Conservation (phyloP, 2,113 vertebrate genomes). For the Sapajus apella region DNA sequence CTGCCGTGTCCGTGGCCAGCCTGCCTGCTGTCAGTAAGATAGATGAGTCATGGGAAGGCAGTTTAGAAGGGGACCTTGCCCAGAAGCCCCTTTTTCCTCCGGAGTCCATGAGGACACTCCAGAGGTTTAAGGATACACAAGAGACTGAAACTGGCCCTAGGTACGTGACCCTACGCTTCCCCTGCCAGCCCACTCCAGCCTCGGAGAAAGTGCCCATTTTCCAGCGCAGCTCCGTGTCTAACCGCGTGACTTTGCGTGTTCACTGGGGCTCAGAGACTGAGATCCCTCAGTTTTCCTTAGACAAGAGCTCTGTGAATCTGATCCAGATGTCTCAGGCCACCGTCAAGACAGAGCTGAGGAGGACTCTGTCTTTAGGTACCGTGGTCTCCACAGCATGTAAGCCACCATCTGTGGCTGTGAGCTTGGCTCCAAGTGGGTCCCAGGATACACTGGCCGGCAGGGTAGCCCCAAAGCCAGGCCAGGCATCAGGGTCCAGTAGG, state of each 20-base stretch:
- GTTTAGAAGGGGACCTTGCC: not conserved
- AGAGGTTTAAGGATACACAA: not conserved
- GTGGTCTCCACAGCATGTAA: fast-evolving
- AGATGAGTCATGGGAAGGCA: not conserved
- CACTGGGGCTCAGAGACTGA: not conserved
- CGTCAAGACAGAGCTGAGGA: not conserved
- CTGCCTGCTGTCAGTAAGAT: fast-evolving
- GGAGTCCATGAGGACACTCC: not conserved
- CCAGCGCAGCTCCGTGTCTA: not conserved
- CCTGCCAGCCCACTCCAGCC: fast-evolving
- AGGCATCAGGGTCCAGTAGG: not conserved
- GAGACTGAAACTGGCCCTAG: too few species aligned
- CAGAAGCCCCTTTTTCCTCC: fast-evolving
- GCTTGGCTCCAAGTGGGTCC: not conserved
- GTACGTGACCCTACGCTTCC: fast-evolving
- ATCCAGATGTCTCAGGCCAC: not conserved
- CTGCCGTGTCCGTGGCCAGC: not conserved
- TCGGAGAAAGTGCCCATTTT: not conserved
- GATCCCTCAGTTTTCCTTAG: not conserved
- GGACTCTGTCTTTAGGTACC: not conserved
- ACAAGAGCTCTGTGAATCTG: not conserved
- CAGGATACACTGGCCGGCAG: not conserved
- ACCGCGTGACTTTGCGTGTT: not conserved
- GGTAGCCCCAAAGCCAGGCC: too few species aligned
- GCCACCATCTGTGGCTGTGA: not conserved